These are phyloP conservation scores for Metaphire vulgaris DNA, from an alignment of 1,140 invertebrate genomes.

Conservation along the genomic window DNA sequence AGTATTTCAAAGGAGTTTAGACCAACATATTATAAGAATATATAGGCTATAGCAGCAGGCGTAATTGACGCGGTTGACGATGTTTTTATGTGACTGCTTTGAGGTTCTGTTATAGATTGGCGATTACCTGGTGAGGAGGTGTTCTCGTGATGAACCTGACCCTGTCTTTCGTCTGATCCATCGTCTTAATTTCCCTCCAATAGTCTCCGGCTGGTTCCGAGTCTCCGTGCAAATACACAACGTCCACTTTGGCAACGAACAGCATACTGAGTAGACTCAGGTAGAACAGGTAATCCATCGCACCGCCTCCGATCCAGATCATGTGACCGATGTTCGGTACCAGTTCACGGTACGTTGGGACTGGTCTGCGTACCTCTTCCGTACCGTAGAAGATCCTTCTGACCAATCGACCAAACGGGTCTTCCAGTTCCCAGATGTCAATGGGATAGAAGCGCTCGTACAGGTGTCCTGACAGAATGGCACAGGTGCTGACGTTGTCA, in stretches of 20 bases:
- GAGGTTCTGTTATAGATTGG: no score
- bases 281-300: slow-evolving; percentile 30
- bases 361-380: slow-evolving; percentile 20
- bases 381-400: slow-evolving; percentile 26
- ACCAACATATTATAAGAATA: no score
- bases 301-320: slow-evolving; percentile 29
- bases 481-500: slow-evolving; percentile 12
- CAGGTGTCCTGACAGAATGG: slow-evolving; percentile 11
- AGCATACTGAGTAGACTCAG: slow-evolving; percentile 28
- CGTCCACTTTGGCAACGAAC: slow-evolving; percentile 29
- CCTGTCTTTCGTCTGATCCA: slow-evolving; percentile 16
- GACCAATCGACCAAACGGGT: slow-evolving; percentile 27
- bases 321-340: slow-evolving; percentile 32
- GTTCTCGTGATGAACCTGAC: slow-evolving; percentile 23
- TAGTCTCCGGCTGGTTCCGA: slow-evolving; percentile 12
- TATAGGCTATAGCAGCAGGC: no score
- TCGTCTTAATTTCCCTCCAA: slow-evolving; percentile 16
- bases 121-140: slow-evolving; percentile 9
- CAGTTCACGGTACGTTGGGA: slow-evolving; percentile 16
- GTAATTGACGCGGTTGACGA: no score
- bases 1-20: no score
- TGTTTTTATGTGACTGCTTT: no score
- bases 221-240: slow-evolving; percentile 29
- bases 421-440: slow-evolving; percentile 30
- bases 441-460: slow-evolving; percentile 29